Conservation (phyloP, 1,140 invertebrate genomes). For the Drosophila arawakana region DNA sequence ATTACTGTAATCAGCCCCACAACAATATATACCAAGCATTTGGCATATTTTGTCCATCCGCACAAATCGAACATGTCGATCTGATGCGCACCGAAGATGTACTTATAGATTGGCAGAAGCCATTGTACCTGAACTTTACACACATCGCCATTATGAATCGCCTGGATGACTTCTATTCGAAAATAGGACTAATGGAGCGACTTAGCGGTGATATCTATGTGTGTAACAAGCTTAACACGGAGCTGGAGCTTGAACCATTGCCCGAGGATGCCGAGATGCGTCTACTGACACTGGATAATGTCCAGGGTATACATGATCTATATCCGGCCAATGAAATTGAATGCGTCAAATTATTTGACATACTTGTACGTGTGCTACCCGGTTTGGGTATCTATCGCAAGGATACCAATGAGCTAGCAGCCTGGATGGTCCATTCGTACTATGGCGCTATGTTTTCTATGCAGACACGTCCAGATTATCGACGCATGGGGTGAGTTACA, state of each 20-base stretch:
- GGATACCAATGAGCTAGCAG: constrained; percentile 88
- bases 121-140: constrained; percentile 93
- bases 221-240: constrained; percentile 87
- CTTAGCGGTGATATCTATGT: constrained; percentile 91
- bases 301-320: constrained; percentile 91
- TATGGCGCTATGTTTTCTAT: constrained; percentile 96
- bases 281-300: constrained; percentile 90
- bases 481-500: constrained; percentile 89
- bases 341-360: constrained; percentile 91
- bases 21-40: constrained; percentile 91
- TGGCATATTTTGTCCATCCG: constrained; percentile 91
- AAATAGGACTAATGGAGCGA: constrained; percentile 88
- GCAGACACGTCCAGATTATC: constrained; percentile 92
- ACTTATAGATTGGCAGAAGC: constrained; percentile 90
- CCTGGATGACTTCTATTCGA: constrained; percentile 86
- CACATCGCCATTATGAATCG: constrained; percentile 90
- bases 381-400: constrained; percentile 91
- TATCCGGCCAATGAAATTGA: constrained; percentile 95
- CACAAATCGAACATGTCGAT: constrained; percentile 88
- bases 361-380: constrained; percentile 89
- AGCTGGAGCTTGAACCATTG: constrained; percentile 86
- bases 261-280: constrained; percentile 88
- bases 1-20: constrained; percentile 87
- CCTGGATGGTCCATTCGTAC: constrained; percentile 95
- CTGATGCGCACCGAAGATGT: constrained; percentile 90